Evolutionary conservation across 2,113 vertebrate genomes (phyloP), one percentile per base, ranked within the genome.

Genomic region (Galemys pyrenaicus): DNA sequence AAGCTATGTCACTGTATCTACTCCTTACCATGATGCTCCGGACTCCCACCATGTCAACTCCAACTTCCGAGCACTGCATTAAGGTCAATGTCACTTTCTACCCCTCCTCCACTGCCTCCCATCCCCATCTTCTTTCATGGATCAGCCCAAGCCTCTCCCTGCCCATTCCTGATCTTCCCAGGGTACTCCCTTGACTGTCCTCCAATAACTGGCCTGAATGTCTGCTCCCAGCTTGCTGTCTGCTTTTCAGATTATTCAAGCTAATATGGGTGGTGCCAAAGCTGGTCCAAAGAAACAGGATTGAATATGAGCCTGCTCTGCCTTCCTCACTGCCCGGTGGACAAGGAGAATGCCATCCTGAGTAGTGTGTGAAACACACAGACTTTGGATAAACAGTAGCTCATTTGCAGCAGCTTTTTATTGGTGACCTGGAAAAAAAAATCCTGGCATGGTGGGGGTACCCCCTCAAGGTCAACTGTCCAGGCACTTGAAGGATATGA

Each of bases 401-500:
- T 51, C 5, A 2, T 5, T 39, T 80, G 13, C 32, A 62, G 1
- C 11, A 37, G 24, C 6, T 64, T 19, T 84, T 79, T 41, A 17
- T 26, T 65, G 51, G 35, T 83, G n/a, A 87, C 71, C 41, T 83
- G 44, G 26, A 20, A 91, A 88, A 91, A 88, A 68, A 64, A 24
- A 28, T 71, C 17, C 28, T 89, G n/a, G n/a, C 37, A 24, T 54
- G 9, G 58, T n/a, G 1, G 9, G 30, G 4, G 68, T 17, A 11
- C 11, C 41, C 73, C 67, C 68, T 35, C 39, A 85, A 67, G 24
- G 32, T 11, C 8, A 91, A 24, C 7, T 15, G 58, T 41, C 41
- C 73, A 73, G 81, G 54, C 4, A 28, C 10, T 62, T 49, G 24
- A 54, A 82, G 82, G 32, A 35, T 54, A 58, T 2, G 13, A 65